phyloP scores from a whole-genome alignment of 2,888 invertebrate species.

The Rhingia campestris region DNA sequence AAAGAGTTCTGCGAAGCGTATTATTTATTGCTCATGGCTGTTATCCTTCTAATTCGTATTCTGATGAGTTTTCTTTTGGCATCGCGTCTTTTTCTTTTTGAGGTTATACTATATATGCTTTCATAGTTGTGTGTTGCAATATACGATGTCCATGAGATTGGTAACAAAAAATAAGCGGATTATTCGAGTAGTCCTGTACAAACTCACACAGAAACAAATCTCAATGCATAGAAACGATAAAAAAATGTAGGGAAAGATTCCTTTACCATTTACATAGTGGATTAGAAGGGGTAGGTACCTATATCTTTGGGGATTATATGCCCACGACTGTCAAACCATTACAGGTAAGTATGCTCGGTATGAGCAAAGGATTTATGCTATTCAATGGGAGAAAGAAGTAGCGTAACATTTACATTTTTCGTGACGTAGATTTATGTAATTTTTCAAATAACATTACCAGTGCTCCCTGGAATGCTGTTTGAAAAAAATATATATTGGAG shows the following conservation, averaged over 20 bases:
- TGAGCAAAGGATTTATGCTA: not conserved
- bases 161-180: constrained; percentile 27
- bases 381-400: not conserved
- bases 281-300: constrained; percentile 17
- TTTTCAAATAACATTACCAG: too few relatives aligned
- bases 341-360: not conserved
- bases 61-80: constrained; percentile 32
- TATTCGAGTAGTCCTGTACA: constrained; percentile 10
- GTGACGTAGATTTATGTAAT: too few relatives aligned
- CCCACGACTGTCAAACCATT: not conserved
- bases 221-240: not conserved
- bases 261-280: constrained; percentile 33
- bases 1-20: constrained; percentile 35
- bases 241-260: not conserved
- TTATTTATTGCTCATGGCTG: constrained; percentile 47
- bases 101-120: constrained; percentile 9
- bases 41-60: constrained; percentile 46
- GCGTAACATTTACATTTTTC: too few relatives aligned
- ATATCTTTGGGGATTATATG: constrained; percentile 34
- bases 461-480: too few relatives aligned
- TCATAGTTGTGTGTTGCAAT: not conserved
- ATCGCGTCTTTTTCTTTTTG: constrained; percentile 1
- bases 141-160: constrained; percentile 13
- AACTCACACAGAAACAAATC: constrained; percentile 12
- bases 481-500: too few relatives aligned